Evolutionary conservation across 2,113 vertebrate genomes (phyloP), one percentile per base, ranked within the genome.

Genomic region (Epinephelus fuscoguttatus): DNA sequence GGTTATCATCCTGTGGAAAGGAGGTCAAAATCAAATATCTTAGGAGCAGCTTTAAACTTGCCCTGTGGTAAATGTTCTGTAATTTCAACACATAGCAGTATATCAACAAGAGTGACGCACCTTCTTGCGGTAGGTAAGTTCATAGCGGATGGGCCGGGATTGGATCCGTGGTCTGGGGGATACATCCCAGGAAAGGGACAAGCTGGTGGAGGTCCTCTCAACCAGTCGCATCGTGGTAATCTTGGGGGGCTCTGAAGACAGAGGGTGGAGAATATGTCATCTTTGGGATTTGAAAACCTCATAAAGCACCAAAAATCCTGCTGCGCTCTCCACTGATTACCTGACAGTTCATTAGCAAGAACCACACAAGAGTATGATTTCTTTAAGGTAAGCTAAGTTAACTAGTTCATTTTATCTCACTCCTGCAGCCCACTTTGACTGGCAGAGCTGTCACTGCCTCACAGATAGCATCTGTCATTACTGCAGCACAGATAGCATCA

Each of bases 121-220:
- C 97, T 98, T 99, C 91, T 97, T 99, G 82, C 96, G 97, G 90
- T 98, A 99, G 88, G 95, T 98, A 63, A 99, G 96, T 82, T 99
- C 96, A 0, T 97, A 99, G 73, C 96, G 97, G 88, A 95, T 92
- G 78, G 96, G 91, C 0, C 94, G 93, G 40, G 87, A 92, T 61
- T 94, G 95, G 88, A 95, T 93, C 0, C 95, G 92, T 0, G 55
- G 93, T 0, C 95, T 93, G 0, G 70, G 93, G 0, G 97, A 96
- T 2, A 99, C 95, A 0, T 94, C 96, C 98, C 98, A 99, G 83
- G 97, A 96, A 9, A 99, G 90, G 0, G 93, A 95, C 79, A 99
- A 87, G 17, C 95, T 97, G 83, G 93, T 97, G 84, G 96, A 82
- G 0, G 94, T 96, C 17, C 93, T 96, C 23, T 95, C 93, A 0